Conservation (phyloP, 2,888 invertebrate species). For the Xestia sexstrigata region DNA sequence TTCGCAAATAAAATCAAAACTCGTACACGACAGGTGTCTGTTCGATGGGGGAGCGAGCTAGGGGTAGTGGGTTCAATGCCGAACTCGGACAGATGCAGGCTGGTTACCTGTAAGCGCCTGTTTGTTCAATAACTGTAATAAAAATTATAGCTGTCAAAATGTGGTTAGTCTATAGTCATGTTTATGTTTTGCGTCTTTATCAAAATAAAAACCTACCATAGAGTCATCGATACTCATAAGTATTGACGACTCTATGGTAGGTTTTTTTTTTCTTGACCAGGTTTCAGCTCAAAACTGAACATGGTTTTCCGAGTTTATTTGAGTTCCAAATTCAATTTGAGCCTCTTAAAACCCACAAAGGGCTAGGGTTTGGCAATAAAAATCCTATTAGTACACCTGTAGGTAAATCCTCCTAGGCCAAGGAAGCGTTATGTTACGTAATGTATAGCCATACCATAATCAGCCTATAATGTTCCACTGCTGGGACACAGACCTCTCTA, state of each 20-base stretch:
- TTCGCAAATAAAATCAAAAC: constrained; percentile 74
- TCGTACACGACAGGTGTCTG: constrained; percentile 70
- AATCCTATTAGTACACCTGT: neutral
- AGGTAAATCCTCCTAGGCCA: neutral
- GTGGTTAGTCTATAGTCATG: constrained; percentile 45
- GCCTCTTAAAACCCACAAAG: neutral
- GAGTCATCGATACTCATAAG: too few species aligned
- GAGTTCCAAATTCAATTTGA: neutral
- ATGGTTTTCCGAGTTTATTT: neutral
- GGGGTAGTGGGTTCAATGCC: constrained; percentile 64
- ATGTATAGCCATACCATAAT: neutral
- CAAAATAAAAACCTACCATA: too few species aligned
- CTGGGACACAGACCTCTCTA: neutral
- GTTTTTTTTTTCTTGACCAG: neutral
- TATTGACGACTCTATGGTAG: neutral
- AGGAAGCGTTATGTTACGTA: neutral
- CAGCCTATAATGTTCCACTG: neutral
- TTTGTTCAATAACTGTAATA: constrained; percentile 64
- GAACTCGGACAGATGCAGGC: constrained; percentile 64
- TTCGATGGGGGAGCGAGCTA: constrained; percentile 57
- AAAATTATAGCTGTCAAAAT: constrained; percentile 57
- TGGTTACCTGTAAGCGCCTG: constrained; percentile 59
- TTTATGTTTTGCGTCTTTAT: constrained; percentile 12
- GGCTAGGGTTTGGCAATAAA: too few species aligned
- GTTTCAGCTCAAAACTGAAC: neutral